Base-by-base conservation (phyloP, 2,888 invertebrate genomes). In the Dicranocentrus wangi region DNA sequence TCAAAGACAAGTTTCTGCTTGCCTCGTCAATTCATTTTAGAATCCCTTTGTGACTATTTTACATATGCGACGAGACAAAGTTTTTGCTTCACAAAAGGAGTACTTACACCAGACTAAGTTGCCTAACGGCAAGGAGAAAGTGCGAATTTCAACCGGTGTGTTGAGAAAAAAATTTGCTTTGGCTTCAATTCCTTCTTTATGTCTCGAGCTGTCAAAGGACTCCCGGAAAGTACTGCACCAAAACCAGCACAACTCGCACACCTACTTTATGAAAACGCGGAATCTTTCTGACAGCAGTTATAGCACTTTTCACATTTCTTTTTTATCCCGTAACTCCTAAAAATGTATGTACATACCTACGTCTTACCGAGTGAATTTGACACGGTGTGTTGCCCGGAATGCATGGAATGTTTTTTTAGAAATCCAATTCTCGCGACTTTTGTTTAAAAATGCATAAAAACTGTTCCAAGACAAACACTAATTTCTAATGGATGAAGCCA, bases 1-100 rank as follows among this genome's bases (percentile, higher is more conserved):
- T 77, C 77, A 77, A 77, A 77, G 77, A 39, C 69, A 47, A 68
- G 61, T 42, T 55, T 60, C 55, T 76, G 66, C 55, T 73, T 65
- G 63, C 23, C 65, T 63, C 55, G 66, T 75, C 75, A 75, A 75
- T 75, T 47, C 53, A 51, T 47, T 42, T 32, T 53, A 19, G 15
- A 60, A 42, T 42, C 53, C 32, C 23, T 66, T 66, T 66, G 60
- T 60, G 17, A 5, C 17, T 55, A 55, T 32, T 32, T 32, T n/a
- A 28, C 17, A n/a, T 60, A 17, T 60, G 3, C 13, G 58, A 58
- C 5, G n/a, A 32, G 32, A 58, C 58, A 58, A 58, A 58, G 58
- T 25, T 58, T 7, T 60, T 60, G 32, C 32, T 32, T 58, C 58
- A 58, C 58, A 58, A 23, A 58, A 53, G 39, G 58, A 58, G 23